phyloP scores from a whole-genome alignment of 2,888 invertebrate genomes.

The Caenorhabditis sp. region DNA sequence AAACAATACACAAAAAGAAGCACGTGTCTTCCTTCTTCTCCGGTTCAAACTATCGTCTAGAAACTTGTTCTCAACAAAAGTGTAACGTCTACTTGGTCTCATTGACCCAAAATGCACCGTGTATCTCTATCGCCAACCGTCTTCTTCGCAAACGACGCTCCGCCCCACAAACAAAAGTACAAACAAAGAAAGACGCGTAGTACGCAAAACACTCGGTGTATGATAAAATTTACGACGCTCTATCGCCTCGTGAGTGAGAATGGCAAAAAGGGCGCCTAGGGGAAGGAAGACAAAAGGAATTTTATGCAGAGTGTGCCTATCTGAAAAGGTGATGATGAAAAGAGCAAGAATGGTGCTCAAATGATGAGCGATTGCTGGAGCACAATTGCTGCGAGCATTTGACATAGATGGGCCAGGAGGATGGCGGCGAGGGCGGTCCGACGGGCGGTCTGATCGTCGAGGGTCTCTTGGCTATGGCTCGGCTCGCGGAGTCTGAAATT shows the following conservation, averaged over 20 bases:
- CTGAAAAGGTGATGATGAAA: not conserved
- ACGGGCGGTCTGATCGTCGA: constrained; percentile 80
- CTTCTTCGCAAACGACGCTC: constrained; percentile 13
- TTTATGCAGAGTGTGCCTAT: constrained; percentile 19
- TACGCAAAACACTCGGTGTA: constrained; percentile 40
- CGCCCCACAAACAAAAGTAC: constrained; percentile 54
- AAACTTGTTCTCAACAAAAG: constrained; percentile 24
- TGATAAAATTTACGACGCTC: constrained; percentile 62
- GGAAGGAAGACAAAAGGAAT: constrained; percentile 24
- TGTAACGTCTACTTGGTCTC: constrained; percentile 48
- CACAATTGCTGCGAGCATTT: constrained; percentile 94
- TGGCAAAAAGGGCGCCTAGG: constrained; percentile 28
- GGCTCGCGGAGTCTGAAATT: constrained; percentile 54
- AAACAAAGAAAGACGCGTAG: constrained; percentile 35
- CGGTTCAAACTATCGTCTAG: constrained; percentile 53
- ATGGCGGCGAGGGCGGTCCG: constrained; percentile 87
- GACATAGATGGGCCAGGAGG: constrained; percentile 94
- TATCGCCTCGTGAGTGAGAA: constrained; percentile 25
- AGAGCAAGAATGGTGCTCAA: constrained; percentile 42
- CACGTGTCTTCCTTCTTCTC: constrained; percentile 17
- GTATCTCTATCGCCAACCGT: not conserved
- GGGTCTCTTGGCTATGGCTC: constrained; percentile 40
- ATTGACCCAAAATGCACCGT: constrained; percentile 31
- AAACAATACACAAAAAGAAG: constrained; percentile 10
- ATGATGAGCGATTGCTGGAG: constrained; percentile 90